phyloP scores from a whole-genome alignment of 2,113 vertebrate genomes.

The Varanus salvator region DNA sequence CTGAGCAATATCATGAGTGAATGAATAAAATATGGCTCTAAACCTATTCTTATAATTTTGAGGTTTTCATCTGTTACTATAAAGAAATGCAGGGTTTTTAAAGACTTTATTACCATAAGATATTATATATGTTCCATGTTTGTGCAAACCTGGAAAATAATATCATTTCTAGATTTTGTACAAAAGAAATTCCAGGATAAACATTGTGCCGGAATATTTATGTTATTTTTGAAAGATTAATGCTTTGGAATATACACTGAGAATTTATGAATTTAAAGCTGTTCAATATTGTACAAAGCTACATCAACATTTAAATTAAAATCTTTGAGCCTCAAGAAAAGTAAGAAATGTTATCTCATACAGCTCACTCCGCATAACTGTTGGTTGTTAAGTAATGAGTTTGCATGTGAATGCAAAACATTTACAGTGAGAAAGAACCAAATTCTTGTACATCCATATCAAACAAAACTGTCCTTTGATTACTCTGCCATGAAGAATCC shows the following conservation, averaged over 20 bases:
- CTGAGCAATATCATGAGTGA: not conserved
- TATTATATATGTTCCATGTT: not conserved
- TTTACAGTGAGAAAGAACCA: constrained; percentile 20
- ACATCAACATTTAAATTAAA: constrained; percentile 49
- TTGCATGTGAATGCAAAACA: constrained; percentile 10
- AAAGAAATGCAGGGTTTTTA: not conserved
- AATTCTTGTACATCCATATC: not conserved
- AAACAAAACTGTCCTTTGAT: not conserved
- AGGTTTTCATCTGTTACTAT: fast-evolving
- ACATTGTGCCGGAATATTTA: not conserved
- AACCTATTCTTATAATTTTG: not conserved
- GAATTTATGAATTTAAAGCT: constrained; percentile 33
- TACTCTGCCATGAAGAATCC: not conserved
- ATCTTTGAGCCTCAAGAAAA: constrained; percentile 15
- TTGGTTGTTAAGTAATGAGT: constrained; percentile 19
- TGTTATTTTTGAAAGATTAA: constrained; percentile 10
- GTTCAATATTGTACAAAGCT: constrained; percentile 11
- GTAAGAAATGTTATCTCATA: not conserved
- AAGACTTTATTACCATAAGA: not conserved
- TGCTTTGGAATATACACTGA: constrained; percentile 37
- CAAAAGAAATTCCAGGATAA: constrained; percentile 17
- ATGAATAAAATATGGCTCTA: not conserved
- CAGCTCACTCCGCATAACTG: not conserved
- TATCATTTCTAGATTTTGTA: not conserved
- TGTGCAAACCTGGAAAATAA: not conserved